Base-by-base conservation (phyloP, 2,797 vertebrate species). In the Carapus acus region DNA sequence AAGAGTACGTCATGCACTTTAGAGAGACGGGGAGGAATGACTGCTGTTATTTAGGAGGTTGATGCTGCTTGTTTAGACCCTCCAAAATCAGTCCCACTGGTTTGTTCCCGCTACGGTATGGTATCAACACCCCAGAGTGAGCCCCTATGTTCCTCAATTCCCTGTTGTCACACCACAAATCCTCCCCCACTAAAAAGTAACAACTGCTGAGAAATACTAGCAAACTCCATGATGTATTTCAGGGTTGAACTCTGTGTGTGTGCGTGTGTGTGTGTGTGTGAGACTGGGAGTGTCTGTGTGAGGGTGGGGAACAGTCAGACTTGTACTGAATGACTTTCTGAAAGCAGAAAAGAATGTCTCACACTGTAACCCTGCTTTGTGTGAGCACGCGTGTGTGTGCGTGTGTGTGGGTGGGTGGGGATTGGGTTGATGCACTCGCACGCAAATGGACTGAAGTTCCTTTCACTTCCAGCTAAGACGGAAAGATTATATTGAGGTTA, bases 1-100 rank as follows among this genome's bases (percentile, higher is more conserved):
- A 15, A 52, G 46, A 59, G 54, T 69, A 54, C 62, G 52, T 38
- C 43, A 78, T 76, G 85, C 83, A 83, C 79, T 85, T 87, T 85
- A 85, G 73, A 42, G 60, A 40, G 50, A 71, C 9, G 38, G 39
- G 43, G 52, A 52, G 41, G 57, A 54, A 44, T 24, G 15, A 34
- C 37, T 23, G 7, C 42, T 68, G 49, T 34, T 24, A 52, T 64
- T 41, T 71, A n/a, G 46, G 52, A 62, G 54, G 20, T 49, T 24
- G 66, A 58, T 41, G 50, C 31, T 33, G 31, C 43, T 65, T 38
- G 60, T 65, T 57, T 43, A 41, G 12, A 55, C 31, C 36, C 60
- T 69, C 22, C 21, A 60, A 59, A 18, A 37, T 47, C 37, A 24
- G 22, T 23, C 13, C 8, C 14, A 58, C 41, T 16, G 15, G 27